Evolutionary conservation across 2,113 vertebrate genomes (phyloP).

Genomic region (Mormyrus iriodes): DNA sequence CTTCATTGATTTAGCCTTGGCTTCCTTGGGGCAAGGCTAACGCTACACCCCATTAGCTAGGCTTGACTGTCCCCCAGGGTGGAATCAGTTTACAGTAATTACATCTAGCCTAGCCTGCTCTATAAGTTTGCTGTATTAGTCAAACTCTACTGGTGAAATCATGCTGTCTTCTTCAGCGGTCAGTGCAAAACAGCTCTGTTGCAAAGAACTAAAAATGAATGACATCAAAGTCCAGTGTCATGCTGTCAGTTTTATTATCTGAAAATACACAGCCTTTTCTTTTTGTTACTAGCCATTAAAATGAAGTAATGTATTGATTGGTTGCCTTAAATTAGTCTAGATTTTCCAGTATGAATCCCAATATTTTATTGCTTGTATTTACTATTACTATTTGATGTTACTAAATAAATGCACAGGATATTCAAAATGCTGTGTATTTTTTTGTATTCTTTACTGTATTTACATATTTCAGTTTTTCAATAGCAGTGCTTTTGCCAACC

Average conservation of each 20-base stretch:
- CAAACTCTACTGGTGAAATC: neutral
- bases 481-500: neutral
- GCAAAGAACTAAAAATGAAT: neutral
- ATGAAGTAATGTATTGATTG: neutral
- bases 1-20: neutral
- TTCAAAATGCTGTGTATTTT: neutral
- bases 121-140: neutral
- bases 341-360: neutral
- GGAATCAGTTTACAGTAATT: neutral
- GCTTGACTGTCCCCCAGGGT: neutral
- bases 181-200: neutral
- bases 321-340: neutral
- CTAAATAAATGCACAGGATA: neutral
- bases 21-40: neutral
- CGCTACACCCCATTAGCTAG: neutral
- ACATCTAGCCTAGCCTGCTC: neutral
- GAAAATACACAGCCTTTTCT: neutral
- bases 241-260: neutral
- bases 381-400: neutral
- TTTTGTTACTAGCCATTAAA: neutral
- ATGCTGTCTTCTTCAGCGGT: neutral
- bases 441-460: neutral
- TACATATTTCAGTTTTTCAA: neutral
- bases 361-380: neutral
- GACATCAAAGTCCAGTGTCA: neutral